Conservation (phyloP, 2,113 vertebrate species). For the Bubo blakistoni region DNA sequence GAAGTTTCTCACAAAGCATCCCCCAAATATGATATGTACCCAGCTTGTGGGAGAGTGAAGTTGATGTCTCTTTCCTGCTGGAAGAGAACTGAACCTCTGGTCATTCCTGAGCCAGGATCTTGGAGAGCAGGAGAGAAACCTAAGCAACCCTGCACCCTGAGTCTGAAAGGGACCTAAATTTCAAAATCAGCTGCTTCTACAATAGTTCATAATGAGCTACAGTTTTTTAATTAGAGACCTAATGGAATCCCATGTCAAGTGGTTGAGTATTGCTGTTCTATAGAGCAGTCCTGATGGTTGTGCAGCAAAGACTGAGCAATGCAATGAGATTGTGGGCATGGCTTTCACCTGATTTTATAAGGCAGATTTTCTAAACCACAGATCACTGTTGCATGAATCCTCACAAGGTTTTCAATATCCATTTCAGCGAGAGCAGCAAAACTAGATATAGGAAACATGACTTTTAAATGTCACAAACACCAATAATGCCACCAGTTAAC, state of each 20-base stretch:
- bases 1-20: background rate
- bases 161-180: background rate
- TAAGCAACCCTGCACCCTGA: background rate
- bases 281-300: background rate
- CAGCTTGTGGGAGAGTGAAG: background rate
- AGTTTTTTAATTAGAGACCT: background rate
- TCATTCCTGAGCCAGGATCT: background rate
- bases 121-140: background rate
- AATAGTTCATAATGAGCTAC: background rate
- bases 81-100: background rate
- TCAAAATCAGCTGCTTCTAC: background rate
- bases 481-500: background rate
- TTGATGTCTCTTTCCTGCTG: background rate
- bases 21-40: background rate
- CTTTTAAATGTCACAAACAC: background rate
- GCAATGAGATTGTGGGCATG: background rate
- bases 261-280: rapidly evolving
- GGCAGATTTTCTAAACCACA: background rate
- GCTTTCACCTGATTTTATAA: background rate
- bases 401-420: background rate
- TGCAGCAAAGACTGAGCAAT: background rate
- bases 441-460: background rate
- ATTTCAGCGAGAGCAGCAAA: background rate
- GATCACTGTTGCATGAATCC: background rate
- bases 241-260: background rate